Evolutionary conservation across 2,888 invertebrate genomes (phyloP).

Genomic region (Drosophila meridiana): DNA sequence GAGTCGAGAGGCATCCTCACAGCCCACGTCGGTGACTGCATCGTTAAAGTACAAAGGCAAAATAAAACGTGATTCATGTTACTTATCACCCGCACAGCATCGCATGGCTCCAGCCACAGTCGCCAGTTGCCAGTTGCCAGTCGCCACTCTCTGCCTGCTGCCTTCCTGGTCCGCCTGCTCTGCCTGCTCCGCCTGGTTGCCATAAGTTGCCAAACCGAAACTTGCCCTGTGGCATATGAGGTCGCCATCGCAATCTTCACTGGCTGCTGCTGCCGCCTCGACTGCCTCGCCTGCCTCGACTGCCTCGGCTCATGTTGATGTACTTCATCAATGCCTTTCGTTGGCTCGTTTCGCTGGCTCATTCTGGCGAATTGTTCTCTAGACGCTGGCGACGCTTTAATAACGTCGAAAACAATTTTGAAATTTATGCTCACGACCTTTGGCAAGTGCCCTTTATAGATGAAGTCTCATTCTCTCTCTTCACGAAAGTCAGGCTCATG

Average conservation of each 20-base stretch:
- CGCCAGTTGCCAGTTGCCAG: constrained; percentile 6
- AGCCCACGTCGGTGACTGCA: constrained; percentile 54
- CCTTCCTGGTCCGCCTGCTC: constrained; percentile 30
- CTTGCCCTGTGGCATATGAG: constrained; percentile 79
- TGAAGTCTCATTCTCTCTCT: constrained; percentile 27
- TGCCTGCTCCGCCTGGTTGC: constrained; percentile 7
- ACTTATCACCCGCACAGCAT: constrained; percentile 81
- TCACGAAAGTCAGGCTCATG: constrained; percentile 11
- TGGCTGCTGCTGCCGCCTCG: constrained; percentile 14
- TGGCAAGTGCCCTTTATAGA: constrained; percentile 47
- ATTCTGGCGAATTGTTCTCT: constrained; percentile 51
- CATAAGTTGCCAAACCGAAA: constrained; percentile 60
- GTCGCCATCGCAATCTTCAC: constrained; percentile 42
- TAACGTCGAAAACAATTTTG: constrained; percentile 70
- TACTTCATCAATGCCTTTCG: constrained; percentile 70
- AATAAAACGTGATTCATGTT: constrained; percentile 81
- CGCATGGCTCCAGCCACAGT: constrained; percentile 35
- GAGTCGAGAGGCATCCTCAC: constrained; percentile 41
- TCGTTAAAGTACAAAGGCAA: constrained; percentile 80
- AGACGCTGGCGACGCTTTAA: constrained; percentile 52
- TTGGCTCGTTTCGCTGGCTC: constrained; percentile 30
- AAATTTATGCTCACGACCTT: constrained; percentile 81
- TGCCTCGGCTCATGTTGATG: constrained; percentile 48
- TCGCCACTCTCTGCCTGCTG: constrained; percentile 28
- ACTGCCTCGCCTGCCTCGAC: constrained; percentile 5